Evolutionary conservation across 2,888 invertebrate genomes (phyloP), one percentile per base, ranked within the genome.

Genomic region (Mythimna pallens): DNA sequence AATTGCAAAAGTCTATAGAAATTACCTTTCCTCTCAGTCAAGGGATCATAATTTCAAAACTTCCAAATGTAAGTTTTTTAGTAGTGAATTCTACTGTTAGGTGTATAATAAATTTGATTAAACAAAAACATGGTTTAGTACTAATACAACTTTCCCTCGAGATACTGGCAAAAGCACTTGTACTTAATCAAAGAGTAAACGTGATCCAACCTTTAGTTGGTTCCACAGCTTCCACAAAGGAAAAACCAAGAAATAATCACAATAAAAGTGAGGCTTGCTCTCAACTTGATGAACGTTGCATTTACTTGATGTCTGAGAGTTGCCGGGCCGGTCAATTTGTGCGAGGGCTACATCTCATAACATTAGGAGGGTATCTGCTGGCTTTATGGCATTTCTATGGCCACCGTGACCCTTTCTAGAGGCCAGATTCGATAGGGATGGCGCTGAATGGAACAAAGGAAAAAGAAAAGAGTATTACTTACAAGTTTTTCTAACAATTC

Each of bases 191-290:
- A 82, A 79, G 40, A 65, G 9, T 65, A 79, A 82, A 62, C 25
- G 62, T 67, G 73, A 50, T 65, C 50, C 25, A 50, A 50, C 50
- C 70, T 58, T 62, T 25, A 67, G 59, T 61, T 68, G 55, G 54
- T 59, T 58, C 47, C 69, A 67, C 76, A 64, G 52, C 50, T 65
- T 62, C 47, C 66, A 67, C 76, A 68, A 84, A 78, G 70, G 61
- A 68, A 72, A 63, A 65, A 63, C 73, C 66, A 63, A 77, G 67
- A 75, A 80, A 81, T 76, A 86, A 86, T 86, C 82, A 81, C 69
- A 81, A 84, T 84, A 84, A 86, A 84, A 84, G 82, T 72, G 62
- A 63, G 65, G 43, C 69, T 22, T 22, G 76, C 81, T 83, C 69
- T 81, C 81, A 34, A 76, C 30, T 65, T 76, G 81, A 81, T 81